Percentiles rank a stretch among this genome's conserved stretches.
Conservation (phyloP, 2,113 vertebrate species). For the Chelonoidis abingdonii region DNA sequence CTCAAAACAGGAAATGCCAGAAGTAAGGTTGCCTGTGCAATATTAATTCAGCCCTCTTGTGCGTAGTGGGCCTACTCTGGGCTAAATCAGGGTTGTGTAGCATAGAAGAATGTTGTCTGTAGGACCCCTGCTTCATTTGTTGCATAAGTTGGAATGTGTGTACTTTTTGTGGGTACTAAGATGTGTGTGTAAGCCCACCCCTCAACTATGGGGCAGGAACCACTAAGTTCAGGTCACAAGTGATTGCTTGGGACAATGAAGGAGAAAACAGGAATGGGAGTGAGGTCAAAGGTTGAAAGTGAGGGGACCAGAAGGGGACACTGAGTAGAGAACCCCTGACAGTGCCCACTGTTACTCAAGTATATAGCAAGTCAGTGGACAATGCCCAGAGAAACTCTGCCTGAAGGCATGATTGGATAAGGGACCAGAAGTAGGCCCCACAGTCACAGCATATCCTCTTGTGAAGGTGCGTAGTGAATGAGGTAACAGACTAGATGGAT, state of each 20-base stretch:
- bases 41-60: too few relatives aligned
- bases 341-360: not conserved
- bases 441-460: not conserved
- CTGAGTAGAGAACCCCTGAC: not conserved
- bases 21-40: too few relatives aligned
- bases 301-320: not conserved
- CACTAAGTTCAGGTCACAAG: not conserved
- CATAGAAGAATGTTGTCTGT: too few relatives aligned
- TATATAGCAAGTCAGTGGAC: not conserved
- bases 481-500: not conserved
- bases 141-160: too few relatives aligned
- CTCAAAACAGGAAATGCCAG: too few relatives aligned
- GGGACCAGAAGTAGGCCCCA: not conserved
- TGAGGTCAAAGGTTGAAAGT: not conserved
- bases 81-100: too few relatives aligned
- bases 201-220: not conserved
- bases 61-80: too few relatives aligned
- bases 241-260: not conserved
- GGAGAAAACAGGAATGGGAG: not conserved
- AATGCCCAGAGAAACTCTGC: not conserved
- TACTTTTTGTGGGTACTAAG: too few relatives aligned
- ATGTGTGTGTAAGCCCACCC: too few relatives aligned
- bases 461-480: not conserved
- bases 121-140: too few relatives aligned
- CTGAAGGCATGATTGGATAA: rapidly evolving